Conservation (phyloP, 2,113 vertebrate species). For the Thryonomys swinderianus region DNA sequence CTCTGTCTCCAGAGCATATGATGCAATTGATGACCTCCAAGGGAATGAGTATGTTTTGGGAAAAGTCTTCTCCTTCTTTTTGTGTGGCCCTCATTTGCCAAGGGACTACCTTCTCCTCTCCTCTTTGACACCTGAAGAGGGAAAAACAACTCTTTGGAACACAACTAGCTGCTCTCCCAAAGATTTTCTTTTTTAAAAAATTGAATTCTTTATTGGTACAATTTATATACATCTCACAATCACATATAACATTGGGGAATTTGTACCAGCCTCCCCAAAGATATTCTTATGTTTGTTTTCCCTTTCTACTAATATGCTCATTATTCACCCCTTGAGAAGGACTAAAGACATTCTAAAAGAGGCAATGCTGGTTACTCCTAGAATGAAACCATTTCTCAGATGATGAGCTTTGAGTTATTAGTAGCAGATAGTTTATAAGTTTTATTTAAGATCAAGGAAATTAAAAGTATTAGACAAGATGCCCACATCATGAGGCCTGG, state of each 20-base stretch:
- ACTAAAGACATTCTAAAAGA: background rate
- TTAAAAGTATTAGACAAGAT: background rate
- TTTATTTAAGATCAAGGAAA: slow-evolving; percentile 30
- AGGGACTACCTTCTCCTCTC: slow-evolving; percentile 1
- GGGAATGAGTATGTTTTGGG: slow-evolving; percentile 24
- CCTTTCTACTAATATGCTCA: slow-evolving; percentile 5
- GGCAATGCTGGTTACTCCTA: background rate
- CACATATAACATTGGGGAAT: no score
- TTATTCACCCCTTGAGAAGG: background rate
- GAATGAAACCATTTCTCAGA: slow-evolving; percentile 3
- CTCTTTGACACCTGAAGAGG: background rate
- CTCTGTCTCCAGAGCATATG: slow-evolving; percentile 56
- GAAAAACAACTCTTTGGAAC: slow-evolving; percentile 5
- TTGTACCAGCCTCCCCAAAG: background rate
- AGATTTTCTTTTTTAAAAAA: no score
- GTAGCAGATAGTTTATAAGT: background rate
- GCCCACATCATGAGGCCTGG: background rate
- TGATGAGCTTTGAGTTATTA: slow-evolving; percentile 26
- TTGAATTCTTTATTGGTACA: no score
- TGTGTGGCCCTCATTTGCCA: background rate
- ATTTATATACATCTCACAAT: no score
- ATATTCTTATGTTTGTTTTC: background rate
- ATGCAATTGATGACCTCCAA: slow-evolving; percentile 54
- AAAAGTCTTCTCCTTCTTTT: slow-evolving; percentile 6
- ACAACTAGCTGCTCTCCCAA: background rate